Percentiles rank a stretch among this genome's conserved stretches.
These are phyloP conservation scores for Drosophila sproati DNA, from an alignment of 1,140 invertebrate genomes.

Conservation along the genomic window DNA sequence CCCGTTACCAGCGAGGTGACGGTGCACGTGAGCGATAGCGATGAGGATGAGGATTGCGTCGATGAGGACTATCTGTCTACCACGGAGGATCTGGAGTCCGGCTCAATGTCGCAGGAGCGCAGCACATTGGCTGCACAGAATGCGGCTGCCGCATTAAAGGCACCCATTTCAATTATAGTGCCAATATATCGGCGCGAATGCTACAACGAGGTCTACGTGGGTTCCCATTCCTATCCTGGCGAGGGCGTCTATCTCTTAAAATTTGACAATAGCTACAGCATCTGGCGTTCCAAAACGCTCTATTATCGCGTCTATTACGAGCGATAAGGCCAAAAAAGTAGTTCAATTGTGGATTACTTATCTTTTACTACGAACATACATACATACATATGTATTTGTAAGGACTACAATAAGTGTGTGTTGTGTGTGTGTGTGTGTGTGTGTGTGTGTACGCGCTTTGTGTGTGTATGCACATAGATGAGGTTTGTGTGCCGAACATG, in stretches of 20 bases:
- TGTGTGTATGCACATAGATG: slow-evolving; percentile 23
- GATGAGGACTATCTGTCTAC: slow-evolving; percentile 86
- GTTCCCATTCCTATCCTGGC: slow-evolving; percentile 98
- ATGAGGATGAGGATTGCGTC: slow-evolving; percentile 88
- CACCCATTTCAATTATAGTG: slow-evolving; percentile 92
- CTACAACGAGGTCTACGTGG: slow-evolving; percentile 98
- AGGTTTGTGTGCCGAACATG: slow-evolving; percentile 16
- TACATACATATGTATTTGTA: slow-evolving; percentile 4
- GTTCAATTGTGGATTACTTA: background rate
- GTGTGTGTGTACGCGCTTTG: slow-evolving; percentile 6
- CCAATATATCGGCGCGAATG: slow-evolving; percentile 98
- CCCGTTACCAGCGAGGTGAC: slow-evolving; percentile 93
- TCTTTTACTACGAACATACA: slow-evolving; percentile 9
- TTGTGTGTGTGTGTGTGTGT: background rate
- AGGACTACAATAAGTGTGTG: background rate
- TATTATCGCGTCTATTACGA: slow-evolving; percentile 99
- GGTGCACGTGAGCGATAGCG: slow-evolving; percentile 94
- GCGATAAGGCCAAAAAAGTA: slow-evolving; percentile 84
- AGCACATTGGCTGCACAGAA: slow-evolving; percentile 43
- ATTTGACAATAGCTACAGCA: slow-evolving; percentile 99
- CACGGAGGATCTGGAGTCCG: slow-evolving; percentile 84
- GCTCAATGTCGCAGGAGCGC: slow-evolving; percentile 75
- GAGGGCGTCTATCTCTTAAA: slow-evolving; percentile 99
- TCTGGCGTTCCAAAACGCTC: slow-evolving; percentile 99
- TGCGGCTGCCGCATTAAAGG: slow-evolving; percentile 69